Conservation (phyloP, 2,113 vertebrate species). For the Himantopus leucocephalus region DNA sequence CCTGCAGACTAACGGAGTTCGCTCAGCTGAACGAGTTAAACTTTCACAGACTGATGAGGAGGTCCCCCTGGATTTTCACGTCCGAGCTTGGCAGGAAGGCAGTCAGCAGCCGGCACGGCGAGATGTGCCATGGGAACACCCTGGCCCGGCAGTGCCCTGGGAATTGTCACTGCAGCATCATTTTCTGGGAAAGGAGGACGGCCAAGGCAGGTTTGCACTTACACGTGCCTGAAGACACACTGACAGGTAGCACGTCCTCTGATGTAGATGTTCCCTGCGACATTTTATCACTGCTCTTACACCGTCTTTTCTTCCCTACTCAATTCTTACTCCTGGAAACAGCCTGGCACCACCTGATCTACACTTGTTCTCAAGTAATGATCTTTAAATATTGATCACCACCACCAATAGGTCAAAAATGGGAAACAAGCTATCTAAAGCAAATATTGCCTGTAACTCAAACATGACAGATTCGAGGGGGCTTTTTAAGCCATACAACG, state of each 20-base stretch:
- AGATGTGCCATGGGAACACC: neutral
- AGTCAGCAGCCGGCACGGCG: fast-evolving
- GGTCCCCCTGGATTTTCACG: neutral
- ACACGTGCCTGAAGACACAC: neutral
- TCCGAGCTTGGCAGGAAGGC: neutral
- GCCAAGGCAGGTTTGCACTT: fast-evolving
- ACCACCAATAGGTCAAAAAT: neutral
- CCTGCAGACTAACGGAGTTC: neutral
- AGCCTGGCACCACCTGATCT: neutral
- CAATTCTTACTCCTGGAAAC: neutral
- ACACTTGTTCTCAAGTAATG: neutral
- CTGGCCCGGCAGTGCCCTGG: fast-evolving
- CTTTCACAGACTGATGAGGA: neutral
- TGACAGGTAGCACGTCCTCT: neutral
- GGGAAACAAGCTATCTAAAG: neutral
- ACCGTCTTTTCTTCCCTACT: neutral
- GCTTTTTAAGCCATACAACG: neutral
- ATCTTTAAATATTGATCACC: neutral
- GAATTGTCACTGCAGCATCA: neutral
- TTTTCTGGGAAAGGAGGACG: neutral
- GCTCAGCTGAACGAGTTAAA: neutral
- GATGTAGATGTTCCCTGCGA: fast-evolving
- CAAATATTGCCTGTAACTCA: neutral
- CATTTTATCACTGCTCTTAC: neutral
- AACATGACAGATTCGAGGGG: neutral